Evolutionary conservation across 2,888 invertebrate genomes (phyloP), one percentile per base, ranked within the genome.

Genomic region (Parascotia fuliginaria): DNA sequence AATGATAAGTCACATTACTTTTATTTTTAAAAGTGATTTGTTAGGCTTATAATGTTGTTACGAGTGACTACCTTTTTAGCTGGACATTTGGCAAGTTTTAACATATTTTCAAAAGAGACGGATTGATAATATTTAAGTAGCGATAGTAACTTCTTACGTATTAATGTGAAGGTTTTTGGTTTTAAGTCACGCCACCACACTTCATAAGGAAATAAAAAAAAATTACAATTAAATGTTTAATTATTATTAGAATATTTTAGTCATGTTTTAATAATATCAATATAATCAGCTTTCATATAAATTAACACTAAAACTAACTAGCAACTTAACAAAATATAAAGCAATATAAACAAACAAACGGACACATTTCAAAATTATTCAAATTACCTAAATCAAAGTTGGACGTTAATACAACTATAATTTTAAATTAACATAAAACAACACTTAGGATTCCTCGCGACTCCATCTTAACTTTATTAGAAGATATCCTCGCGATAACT

Each of bases 391-490:
- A 83, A 84, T 66, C 65, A 72, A 68, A 70, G 63, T 68, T 69
- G 47, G 68, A 68, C 66, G 62, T 68, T 70, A 66, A 78, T 77
- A 83, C 76, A 79, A 83, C 84, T 85, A 85, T 82, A 84, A 78
- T 74, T 77, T 67, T 53, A 47, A 60, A 89, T 91, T 91, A 76
- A 81, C 91, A 90, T 90, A 89, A 89, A 89, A 89, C 83, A 82
- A 83, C 85, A 86, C 86, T 91, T 87, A 85, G 79, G 79, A 88
- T 86, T 85, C 89, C 77, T 70, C 65, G 67, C 66, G 62, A 62
- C 70, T 72, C 76, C 77, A 63, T 78, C 83, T 81, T 75, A 83
- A 87, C 73, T 89, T 89, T 88, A 88, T 87, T 87, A 84, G 82
- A 71, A 86, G 85, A 87, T 87, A 88, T 85, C 79, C 72, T 65